Conservation (phyloP, 2,888 invertebrate species). For the Phasia obesa region DNA sequence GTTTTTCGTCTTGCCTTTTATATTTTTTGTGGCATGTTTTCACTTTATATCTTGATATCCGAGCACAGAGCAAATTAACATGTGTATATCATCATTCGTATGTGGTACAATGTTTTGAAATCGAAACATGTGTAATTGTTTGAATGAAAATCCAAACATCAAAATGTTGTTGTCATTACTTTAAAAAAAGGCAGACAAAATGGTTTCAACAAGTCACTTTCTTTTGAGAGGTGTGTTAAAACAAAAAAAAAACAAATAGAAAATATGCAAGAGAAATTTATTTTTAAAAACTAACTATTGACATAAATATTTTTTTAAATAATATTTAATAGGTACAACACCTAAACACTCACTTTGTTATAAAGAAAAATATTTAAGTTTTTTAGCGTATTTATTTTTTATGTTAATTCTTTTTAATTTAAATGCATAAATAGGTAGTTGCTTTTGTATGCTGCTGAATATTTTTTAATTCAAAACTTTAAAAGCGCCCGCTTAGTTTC, state of each 20-base stretch:
- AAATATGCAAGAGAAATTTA: conserved; percentile 13
- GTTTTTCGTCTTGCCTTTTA: conserved; percentile 26
- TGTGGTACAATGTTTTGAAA: conserved; percentile 55
- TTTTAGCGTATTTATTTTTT: conserved; percentile 13
- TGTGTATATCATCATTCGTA: background rate
- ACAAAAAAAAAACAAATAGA: background rate
- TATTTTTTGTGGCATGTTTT: conserved; percentile 63
- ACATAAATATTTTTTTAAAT: conserved; percentile 9
- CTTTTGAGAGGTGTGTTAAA: conserved; percentile 44
- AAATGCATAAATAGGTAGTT: background rate
- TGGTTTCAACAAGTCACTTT: conserved; percentile 51
- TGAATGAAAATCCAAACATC: conserved; percentile 44
- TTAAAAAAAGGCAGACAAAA: conserved; percentile 46
- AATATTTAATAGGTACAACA: conserved; percentile 14
- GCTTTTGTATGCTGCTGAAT: conserved; percentile 19
- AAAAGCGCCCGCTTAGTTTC: conserved; percentile 30
- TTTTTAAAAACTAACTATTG: conserved; percentile 13
- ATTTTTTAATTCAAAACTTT: conserved; percentile 7
- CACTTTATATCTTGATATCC: conserved; percentile 59
- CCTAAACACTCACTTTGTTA: conserved; percentile 46
- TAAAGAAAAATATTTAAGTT: background rate
- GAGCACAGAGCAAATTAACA: background rate
- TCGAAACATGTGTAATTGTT: conserved; percentile 49
- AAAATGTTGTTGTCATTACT: conserved; percentile 46
- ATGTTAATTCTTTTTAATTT: background rate